These are phyloP conservation scores for Hestina assimilis DNA, from an alignment of 1,140 invertebrate genomes.

Conservation along the genomic window DNA sequence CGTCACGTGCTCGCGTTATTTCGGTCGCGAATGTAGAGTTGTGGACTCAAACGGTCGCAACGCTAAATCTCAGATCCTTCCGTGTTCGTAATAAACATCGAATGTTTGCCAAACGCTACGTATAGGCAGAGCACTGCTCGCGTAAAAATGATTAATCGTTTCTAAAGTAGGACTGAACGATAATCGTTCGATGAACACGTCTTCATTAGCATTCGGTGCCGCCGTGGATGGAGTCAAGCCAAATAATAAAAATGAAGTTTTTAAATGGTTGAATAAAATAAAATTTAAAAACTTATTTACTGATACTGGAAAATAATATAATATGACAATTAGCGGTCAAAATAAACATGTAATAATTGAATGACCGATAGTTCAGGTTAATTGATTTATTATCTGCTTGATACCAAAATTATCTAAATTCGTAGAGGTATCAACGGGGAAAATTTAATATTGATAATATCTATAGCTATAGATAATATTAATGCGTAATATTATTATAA, in stretches of 20 bases:
- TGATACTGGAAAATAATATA: no score
- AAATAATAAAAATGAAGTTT: neutral
- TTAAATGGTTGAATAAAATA: neutral
- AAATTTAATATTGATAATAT: no score
- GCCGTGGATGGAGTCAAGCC: neutral
- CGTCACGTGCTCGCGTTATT: neutral
- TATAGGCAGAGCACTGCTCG: neutral
- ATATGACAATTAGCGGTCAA: no score
- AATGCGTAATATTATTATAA: no score
- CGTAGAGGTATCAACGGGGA: no score
- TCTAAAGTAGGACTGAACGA: neutral
- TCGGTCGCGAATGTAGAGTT: neutral
- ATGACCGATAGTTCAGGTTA: no score
- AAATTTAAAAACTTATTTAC: neutral
- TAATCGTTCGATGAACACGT: neutral
- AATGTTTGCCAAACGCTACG: neutral
- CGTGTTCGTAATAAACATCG: neutral
- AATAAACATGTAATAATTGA: no score
- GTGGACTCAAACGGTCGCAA: neutral
- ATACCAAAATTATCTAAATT: no score
- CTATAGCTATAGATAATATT: no score
- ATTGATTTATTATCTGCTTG: no score
- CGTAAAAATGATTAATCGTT: constrained; percentile 8
- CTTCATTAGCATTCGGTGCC: constrained; percentile 10
- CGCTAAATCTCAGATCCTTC: neutral